A percentile compares a stretch with the other conserved stretches of the same genome.
These are phyloP conservation scores for Eupsilia transversa DNA, from an alignment of 2,888 invertebrate species.

Conservation along the genomic window DNA sequence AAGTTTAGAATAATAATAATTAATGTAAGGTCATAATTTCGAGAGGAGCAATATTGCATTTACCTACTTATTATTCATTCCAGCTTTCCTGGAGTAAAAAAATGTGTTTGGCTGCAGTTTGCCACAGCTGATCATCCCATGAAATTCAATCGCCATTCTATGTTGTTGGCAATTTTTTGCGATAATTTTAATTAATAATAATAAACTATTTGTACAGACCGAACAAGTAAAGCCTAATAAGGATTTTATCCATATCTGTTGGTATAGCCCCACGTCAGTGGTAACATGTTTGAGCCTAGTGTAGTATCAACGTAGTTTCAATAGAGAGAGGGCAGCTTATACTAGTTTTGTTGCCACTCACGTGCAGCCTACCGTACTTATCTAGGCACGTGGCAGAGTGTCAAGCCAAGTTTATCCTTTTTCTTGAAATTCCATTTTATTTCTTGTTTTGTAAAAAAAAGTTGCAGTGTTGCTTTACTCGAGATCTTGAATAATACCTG, in stretches of 20 bases:
- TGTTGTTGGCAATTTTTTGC: neutral
- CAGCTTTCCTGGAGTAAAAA: neutral
- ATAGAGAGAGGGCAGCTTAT: neutral
- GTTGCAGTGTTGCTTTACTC: constrained; percentile 41
- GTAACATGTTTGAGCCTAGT: neutral
- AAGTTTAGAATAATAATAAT: constrained; percentile 61
- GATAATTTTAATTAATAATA: too few relatives aligned
- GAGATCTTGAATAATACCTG: constrained; percentile 43
- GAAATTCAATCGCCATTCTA: neutral
- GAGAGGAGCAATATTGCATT: constrained; percentile 45
- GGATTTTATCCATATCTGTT: too few relatives aligned
- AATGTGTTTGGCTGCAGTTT: neutral
- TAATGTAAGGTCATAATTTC: constrained; percentile 43
- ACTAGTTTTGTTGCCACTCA: too few relatives aligned
- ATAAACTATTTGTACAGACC: neutral
- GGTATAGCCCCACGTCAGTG: neutral
- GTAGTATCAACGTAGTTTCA: neutral
- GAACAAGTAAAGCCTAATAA: too few relatives aligned
- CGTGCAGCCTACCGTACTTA: too few relatives aligned
- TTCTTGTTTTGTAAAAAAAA: neutral
- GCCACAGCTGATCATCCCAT: neutral
- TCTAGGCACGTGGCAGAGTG: too few relatives aligned
- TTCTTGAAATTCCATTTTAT: neutral
- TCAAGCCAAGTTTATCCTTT: too few relatives aligned
- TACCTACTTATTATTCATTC: neutral